Base-by-base conservation (phyloP, 2,797 vertebrate species). In the Darevskia mixta region DNA sequence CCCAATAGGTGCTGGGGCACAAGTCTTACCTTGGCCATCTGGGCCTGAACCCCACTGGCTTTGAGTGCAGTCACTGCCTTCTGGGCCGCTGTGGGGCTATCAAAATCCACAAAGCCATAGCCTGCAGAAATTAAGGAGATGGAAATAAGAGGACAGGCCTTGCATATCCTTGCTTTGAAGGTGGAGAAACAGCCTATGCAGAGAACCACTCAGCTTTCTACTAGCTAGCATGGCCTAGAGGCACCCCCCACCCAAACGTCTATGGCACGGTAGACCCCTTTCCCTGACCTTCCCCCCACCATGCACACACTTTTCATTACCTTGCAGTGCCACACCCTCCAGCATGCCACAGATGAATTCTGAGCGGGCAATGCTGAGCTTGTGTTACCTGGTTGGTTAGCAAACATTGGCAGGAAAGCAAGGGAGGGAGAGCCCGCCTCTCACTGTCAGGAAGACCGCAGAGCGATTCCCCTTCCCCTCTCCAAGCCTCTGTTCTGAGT, bases 31-130 rank as follows among this genome's bases (percentile, higher is more conserved):
- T 99, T 99, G 94, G 98, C 98, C 98, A 99, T 99, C 95, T 99
- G 98, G 49, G 98, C 98, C 96, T 99, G 98, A 77, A 99, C 97
- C 15, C 98, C 98, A 1, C 97, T 99, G 96, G 98, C 97, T 95
- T 98, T 99, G 82, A 99, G 97, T 2, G 98, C 98, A 0, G 97
- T 98, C 32, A 99, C 98, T 0, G 98, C 98, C 90, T 98, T 99
- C 96, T 99, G 98, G 17, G 98, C 98, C 2, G 98, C 98, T 1
- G 97, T 97, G 67, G 98, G 98, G 93, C 98, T 99, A 96, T 98
- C 98, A 64, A 98, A 98, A 95, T 98, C 98, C 77, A 98, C 98
- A 93, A 98, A 98, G 90, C 98, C 98, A 82, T 99, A 99, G 82
- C 98, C 98, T 98, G 94, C 55, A 89, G 75, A 45, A 15, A 80